phyloP scores from a whole-genome alignment of 2,888 invertebrate species.

The Megastigmus dorsalis region DNA sequence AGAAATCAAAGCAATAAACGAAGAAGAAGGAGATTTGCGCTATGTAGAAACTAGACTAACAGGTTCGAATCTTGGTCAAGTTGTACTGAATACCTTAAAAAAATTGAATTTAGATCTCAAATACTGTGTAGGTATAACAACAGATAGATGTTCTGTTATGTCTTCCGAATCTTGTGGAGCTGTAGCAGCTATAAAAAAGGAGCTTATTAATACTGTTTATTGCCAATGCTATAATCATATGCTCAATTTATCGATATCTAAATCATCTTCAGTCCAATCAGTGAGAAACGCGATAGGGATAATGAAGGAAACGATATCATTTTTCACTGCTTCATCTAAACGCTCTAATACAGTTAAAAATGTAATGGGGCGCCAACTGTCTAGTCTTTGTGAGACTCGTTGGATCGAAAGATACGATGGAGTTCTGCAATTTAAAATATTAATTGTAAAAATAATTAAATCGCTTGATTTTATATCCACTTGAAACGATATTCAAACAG shows the following conservation, averaged over 20 bases:
- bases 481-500: constrained; percentile 24
- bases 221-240: constrained; percentile 43
- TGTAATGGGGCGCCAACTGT: constrained; percentile 2
- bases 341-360: background rate
- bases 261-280: too few relatives aligned
- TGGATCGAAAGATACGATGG: constrained; percentile 40
- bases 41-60: too few relatives aligned
- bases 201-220: constrained; percentile 26
- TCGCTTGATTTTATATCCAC: constrained; percentile 19
- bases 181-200: constrained; percentile 32
- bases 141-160: constrained; percentile 45
- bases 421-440: constrained; percentile 17
- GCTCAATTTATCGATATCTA: constrained; percentile 38
- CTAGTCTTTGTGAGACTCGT: constrained; percentile 31
- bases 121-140: constrained; percentile 40
- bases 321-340: constrained; percentile 27
- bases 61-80: constrained; percentile 2
- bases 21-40: too few relatives aligned
- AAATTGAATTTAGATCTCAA: constrained; percentile 22
- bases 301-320: constrained; percentile 46
- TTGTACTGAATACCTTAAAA: constrained; percentile 11
- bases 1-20: too few relatives aligned
- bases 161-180: constrained; percentile 34
- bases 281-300: constrained; percentile 35
- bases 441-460: constrained; percentile 10